A percentile compares a stretch with the other conserved stretches of the same genome.
phyloP scores from a whole-genome alignment of 2,113 vertebrate genomes.

The Tyto alba region DNA sequence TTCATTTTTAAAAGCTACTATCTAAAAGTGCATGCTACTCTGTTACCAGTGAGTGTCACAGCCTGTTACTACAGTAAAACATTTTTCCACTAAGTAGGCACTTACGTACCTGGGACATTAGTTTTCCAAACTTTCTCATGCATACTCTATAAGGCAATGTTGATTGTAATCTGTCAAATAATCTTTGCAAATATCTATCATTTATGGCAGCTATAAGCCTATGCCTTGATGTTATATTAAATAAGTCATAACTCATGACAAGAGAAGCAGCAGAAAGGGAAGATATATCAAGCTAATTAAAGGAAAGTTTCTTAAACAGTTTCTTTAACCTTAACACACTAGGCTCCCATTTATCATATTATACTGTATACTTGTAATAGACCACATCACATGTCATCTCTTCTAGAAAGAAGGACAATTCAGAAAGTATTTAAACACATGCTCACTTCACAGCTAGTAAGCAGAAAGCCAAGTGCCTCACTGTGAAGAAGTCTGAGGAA shows the following conservation, averaged over 20 bases:
- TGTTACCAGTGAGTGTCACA: neutral
- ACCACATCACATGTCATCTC: fast-evolving
- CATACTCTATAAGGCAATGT: conserved; percentile 28
- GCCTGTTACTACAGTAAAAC: neutral
- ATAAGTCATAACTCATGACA: neutral
- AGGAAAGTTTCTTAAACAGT: neutral
- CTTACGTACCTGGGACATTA: neutral
- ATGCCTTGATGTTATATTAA: neutral
- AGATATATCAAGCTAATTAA: neutral
- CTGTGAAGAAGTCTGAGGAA: neutral
- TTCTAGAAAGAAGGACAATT: neutral
- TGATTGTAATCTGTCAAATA: conserved; percentile 6
- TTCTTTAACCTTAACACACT: neutral
- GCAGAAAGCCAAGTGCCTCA: neutral
- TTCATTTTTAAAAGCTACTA: neutral
- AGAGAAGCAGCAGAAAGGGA: neutral
- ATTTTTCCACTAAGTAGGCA: neutral
- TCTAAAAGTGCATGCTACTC: neutral
- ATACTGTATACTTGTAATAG: neutral
- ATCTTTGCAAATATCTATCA: neutral
- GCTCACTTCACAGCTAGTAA: neutral
- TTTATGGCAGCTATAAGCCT: neutral
- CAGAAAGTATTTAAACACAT: neutral
- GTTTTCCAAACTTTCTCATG: neutral
- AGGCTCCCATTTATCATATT: neutral